phyloP scores from a whole-genome alignment of 2,888 invertebrate genomes.

The Phanerotoma sp. region DNA sequence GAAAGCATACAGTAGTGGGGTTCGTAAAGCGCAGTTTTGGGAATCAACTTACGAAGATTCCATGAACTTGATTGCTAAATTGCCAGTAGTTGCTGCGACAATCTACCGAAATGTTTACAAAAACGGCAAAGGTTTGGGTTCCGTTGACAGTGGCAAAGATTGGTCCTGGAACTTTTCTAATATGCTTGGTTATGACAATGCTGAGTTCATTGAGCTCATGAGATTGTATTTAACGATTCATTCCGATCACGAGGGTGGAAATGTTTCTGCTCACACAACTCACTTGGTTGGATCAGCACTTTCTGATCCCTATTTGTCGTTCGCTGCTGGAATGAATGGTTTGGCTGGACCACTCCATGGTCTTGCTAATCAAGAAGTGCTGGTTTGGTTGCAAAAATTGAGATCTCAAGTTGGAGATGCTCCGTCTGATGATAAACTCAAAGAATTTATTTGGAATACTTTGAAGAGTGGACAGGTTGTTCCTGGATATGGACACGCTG shows the following conservation, averaged over 20 bases:
- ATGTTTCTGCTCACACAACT: slow-evolving; percentile 92
- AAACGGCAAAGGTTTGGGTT: slow-evolving; percentile 75
- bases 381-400: slow-evolving; percentile 91
- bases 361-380: slow-evolving; percentile 89
- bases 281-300: slow-evolving; percentile 93
- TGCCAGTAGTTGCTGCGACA: slow-evolving; percentile 91
- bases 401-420: slow-evolving; percentile 82
- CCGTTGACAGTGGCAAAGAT: slow-evolving; percentile 86
- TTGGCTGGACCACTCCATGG: slow-evolving; percentile 95
- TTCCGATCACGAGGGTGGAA: slow-evolving; percentile 93
- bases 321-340: slow-evolving; percentile 91
- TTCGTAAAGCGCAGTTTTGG: slow-evolving; percentile 89
- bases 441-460: slow-evolving; percentile 97
- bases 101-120: slow-evolving; percentile 88
- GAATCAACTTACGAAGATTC: slow-evolving; percentile 88
- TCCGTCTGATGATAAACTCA: slow-evolving; percentile 86
- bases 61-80: slow-evolving; percentile 92
- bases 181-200: slow-evolving; percentile 88
- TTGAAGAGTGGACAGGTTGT: slow-evolving; percentile 95
- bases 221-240: slow-evolving; percentile 92
- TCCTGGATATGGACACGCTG: slow-evolving; percentile 96
- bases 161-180: slow-evolving; percentile 91
- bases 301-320: slow-evolving; percentile 91
- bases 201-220: slow-evolving; percentile 86
- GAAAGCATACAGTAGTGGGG: slow-evolving; percentile 85